A percentile compares a stretch with the other conserved stretches of the same genome.
Evolutionary conservation across 2,113 vertebrate species (phyloP).

Genomic region (Hippocampus mohnikei): DNA sequence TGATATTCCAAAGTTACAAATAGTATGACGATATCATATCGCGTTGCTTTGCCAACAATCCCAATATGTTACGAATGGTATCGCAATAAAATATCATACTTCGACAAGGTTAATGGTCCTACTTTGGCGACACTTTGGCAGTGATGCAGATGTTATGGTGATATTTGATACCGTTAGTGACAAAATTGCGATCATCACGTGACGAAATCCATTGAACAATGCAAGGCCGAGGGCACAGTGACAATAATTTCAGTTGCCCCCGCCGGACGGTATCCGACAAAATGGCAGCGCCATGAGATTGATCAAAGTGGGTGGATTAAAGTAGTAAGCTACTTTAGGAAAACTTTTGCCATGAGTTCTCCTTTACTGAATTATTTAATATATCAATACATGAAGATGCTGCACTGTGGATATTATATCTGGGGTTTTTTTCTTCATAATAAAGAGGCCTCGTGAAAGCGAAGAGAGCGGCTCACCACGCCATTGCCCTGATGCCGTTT

Average conservation of each 20-base stretch:
- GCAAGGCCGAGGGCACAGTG: too few relatives aligned
- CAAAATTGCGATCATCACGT: too few relatives aligned
- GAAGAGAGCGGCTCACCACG: conserved; percentile 52
- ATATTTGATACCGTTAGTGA: background rate
- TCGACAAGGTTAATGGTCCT: too few relatives aligned
- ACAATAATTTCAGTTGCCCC: too few relatives aligned
- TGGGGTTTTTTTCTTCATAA: background rate
- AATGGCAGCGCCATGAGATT: too few relatives aligned
- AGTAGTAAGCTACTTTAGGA: too few relatives aligned
- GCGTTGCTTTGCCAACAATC: background rate
- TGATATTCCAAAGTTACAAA: background rate
- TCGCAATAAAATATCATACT: background rate
- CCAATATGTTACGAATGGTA: background rate
- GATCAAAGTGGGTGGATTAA: too few relatives aligned
- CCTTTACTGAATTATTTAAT: too few relatives aligned
- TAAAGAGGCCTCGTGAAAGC: too few relatives aligned
- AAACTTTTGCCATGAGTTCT: too few relatives aligned
- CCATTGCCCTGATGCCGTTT: conserved; percentile 58
- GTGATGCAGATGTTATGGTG: background rate
- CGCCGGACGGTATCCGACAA: too few relatives aligned
- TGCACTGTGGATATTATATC: background rate
- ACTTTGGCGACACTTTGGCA: background rate
- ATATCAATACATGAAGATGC: background rate
- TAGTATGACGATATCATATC: background rate
- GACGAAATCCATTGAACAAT: too few relatives aligned